Conservation (phyloP, 1,140 invertebrate genomes). For the Drosophila simulans region DNA sequence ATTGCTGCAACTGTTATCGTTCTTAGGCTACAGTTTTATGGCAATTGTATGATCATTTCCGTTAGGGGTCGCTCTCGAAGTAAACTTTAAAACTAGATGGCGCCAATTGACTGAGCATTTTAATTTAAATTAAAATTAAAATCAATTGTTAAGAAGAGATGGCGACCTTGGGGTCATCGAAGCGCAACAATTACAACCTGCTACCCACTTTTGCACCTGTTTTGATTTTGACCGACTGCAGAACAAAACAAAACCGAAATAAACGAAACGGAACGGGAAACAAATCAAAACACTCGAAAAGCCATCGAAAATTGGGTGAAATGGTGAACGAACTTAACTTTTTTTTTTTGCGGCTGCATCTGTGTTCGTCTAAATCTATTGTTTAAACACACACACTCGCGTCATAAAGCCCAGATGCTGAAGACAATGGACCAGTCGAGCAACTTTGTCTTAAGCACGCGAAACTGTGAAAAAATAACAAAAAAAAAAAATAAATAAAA, state of each 20-base stretch:
- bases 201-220: neutral
- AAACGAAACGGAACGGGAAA: constrained; percentile 33
- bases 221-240: neutral
- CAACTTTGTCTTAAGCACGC: constrained; percentile 47
- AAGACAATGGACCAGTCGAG: constrained; percentile 66
- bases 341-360: constrained; percentile 15
- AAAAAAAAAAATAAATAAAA: constrained; percentile 7
- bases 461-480: constrained; percentile 38
- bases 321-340: constrained; percentile 73
- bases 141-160: neutral
- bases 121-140: neutral
- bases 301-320: constrained; percentile 72
- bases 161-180: constrained; percentile 12
- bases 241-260: constrained; percentile 4
- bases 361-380: constrained; percentile 27
- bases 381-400: constrained; percentile 37
- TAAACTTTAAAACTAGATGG: neutral
- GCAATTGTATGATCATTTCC: neutral
- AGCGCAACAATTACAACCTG: neutral
- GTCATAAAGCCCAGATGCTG: constrained; percentile 18
- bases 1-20: too few relatives aligned
- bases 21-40: neutral
- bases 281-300: constrained; percentile 39
- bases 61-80: neutral
- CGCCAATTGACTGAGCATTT: neutral